Evolutionary conservation across 2,888 invertebrate genomes (phyloP).

Genomic region (Thymelicus acteon): DNA sequence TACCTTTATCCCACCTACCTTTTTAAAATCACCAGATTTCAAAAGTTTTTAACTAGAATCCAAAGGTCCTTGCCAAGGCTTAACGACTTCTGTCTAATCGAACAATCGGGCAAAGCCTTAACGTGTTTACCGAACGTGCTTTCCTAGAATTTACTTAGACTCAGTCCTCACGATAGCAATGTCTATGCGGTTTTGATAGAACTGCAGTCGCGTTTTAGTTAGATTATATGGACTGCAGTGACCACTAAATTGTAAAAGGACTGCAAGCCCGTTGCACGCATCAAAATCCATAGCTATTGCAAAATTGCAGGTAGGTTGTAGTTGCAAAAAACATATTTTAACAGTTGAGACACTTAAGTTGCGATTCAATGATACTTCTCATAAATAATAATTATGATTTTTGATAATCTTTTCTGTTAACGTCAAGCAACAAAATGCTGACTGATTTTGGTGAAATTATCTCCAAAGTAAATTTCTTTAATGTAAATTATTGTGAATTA

Average conservation of each 20-base stretch:
- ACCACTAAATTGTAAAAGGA: slow-evolving; percentile 3
- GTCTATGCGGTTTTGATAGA: slow-evolving; percentile 15
- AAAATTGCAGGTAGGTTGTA: no score
- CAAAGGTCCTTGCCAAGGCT: not conserved
- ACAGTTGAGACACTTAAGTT: no score
- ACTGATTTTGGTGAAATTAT: no score
- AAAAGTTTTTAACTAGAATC: not conserved
- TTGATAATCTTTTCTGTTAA: no score
- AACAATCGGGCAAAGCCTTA: slow-evolving; percentile 3
- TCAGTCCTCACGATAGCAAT: slow-evolving; percentile 3
- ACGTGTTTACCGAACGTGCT: slow-evolving; percentile 15
- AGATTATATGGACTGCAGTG: slow-evolving; percentile 11
- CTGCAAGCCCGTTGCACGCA: not conserved
- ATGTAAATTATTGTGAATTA: no score
- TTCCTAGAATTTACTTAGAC: slow-evolving; percentile 13
- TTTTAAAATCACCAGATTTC: not conserved
- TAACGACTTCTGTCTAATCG: slow-evolving; percentile 15
- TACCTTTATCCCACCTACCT: not conserved
- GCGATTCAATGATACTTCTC: no score
- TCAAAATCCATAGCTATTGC: no score
- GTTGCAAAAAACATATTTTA: no score
- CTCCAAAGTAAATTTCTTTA: no score
- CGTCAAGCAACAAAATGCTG: no score
- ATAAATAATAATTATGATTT: no score
- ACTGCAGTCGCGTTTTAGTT: not conserved